phyloP scores from a whole-genome alignment of 1,140 invertebrate species.

The Tetramorium alpestre region DNA sequence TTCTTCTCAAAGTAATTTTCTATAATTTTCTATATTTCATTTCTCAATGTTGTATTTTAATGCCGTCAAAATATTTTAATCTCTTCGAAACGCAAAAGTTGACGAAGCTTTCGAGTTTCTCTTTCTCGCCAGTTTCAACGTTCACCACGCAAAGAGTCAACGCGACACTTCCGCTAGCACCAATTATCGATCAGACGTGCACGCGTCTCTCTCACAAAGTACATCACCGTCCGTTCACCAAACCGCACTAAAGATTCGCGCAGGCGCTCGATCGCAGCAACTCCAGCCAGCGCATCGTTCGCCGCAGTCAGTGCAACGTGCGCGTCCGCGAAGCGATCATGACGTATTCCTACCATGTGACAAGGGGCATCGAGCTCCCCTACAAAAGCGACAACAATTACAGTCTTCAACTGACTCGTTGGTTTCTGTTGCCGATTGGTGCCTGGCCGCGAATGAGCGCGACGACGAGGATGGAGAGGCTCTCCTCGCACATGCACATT shows the following conservation, averaged over 20 bases:
- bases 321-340: conserved; percentile 23
- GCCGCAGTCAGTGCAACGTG: neutral
- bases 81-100: too few relatives aligned
- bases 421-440: conserved; percentile 65
- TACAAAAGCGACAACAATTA: conserved; percentile 32
- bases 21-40: neutral
- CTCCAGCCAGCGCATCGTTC: neutral
- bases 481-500: neutral
- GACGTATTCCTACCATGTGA: neutral
- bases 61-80: neutral
- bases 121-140: too few relatives aligned
- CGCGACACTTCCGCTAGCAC: neutral
- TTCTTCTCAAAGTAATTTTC: neutral
- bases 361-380: neutral
- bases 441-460: conserved; percentile 40
- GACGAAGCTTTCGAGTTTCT: too few relatives aligned
- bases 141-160: neutral
- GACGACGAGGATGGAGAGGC: neutral
- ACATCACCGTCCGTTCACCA: neutral
- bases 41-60: neutral
- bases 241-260: conserved; percentile 18
- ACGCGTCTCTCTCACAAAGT: neutral
- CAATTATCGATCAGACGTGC: conserved; percentile 37
- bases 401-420: conserved; percentile 56
- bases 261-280: conserved; percentile 11